These are phyloP conservation scores for Drosophila malerkotliana DNA, from an alignment of 1,140 invertebrate genomes.

Conservation along the genomic window DNA sequence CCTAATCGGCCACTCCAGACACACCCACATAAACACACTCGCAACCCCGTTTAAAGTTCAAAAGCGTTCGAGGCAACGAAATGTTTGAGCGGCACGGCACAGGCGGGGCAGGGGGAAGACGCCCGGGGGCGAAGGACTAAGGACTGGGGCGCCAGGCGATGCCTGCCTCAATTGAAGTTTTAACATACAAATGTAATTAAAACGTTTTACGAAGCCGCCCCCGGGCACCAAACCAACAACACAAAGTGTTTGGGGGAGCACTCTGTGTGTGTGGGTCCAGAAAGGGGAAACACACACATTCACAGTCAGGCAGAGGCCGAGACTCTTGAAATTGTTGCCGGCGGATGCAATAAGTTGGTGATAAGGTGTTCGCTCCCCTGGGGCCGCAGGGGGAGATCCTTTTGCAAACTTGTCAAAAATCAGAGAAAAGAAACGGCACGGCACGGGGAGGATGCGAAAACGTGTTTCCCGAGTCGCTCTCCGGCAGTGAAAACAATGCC, in stretches of 20 bases:
- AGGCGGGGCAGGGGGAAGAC: neutral
- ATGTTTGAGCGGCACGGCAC: slow-evolving; percentile 14
- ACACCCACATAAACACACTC: slow-evolving; percentile 44
- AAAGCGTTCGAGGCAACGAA: slow-evolving; percentile 71
- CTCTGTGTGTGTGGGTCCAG: slow-evolving; percentile 49
- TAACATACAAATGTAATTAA: slow-evolving; percentile 83
- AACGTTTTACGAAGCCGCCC: slow-evolving; percentile 80
- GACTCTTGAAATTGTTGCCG: slow-evolving; percentile 78
- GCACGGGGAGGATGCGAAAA: slow-evolving; percentile 39
- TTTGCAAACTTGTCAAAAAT: slow-evolving; percentile 78
- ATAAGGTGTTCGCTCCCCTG: slow-evolving; percentile 80
- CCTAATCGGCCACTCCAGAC: slow-evolving; percentile 70
- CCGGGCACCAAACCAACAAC: slow-evolving; percentile 64
- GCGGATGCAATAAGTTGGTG: slow-evolving; percentile 82
- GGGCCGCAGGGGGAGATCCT: slow-evolving; percentile 62
- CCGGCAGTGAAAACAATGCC: slow-evolving; percentile 67
- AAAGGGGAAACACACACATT: slow-evolving; percentile 51
- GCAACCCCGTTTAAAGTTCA: slow-evolving; percentile 69
- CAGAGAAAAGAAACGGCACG: slow-evolving; percentile 44
- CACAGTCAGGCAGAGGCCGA: slow-evolving; percentile 29
- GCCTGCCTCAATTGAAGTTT: slow-evolving; percentile 77
- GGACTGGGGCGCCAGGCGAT: slow-evolving; percentile 23
- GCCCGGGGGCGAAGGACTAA: neutral
- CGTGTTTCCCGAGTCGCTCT: slow-evolving; percentile 51
- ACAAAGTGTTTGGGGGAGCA: slow-evolving; percentile 62